Conservation (phyloP, 2,888 invertebrate species). For the Tachina lurida region DNA sequence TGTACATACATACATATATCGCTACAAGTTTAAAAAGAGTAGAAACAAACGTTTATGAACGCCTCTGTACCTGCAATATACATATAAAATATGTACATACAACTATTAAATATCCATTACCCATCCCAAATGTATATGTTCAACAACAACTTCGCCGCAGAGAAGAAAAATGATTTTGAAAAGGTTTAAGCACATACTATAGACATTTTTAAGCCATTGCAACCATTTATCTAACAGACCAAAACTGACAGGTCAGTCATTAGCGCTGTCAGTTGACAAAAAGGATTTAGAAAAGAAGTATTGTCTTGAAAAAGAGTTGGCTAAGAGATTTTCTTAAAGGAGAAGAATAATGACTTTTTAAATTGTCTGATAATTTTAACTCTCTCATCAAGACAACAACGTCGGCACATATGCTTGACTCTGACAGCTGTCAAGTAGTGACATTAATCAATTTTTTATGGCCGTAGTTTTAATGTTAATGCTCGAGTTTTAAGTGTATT, state of each 20-base stretch:
- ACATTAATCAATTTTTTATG: constrained; percentile 65
- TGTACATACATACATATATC: too few relatives aligned
- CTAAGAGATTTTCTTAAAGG: not conserved
- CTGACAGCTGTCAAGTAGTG: constrained; percentile 59
- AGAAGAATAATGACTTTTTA: constrained; percentile 21
- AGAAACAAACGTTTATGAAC: too few relatives aligned
- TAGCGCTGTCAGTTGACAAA: constrained; percentile 47
- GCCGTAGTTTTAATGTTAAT: constrained; percentile 15
- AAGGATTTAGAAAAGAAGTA: constrained; percentile 46
- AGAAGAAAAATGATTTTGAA: constrained; percentile 28
- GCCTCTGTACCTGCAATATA: too few relatives aligned
- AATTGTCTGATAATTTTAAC: constrained; percentile 2
- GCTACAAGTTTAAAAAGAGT: too few relatives aligned
- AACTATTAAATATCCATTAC: too few relatives aligned
- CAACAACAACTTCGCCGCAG: too few relatives aligned
- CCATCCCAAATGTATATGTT: not conserved
- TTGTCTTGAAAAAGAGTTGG: constrained; percentile 22
- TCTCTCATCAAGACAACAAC: not conserved
- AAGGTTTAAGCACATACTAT: constrained; percentile 16
- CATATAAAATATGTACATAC: too few relatives aligned
- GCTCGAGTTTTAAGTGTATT: constrained; percentile 24
- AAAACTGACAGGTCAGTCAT: constrained; percentile 59
- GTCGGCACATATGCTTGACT: constrained; percentile 53
- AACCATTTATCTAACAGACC: constrained; percentile 50
- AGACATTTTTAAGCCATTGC: constrained; percentile 15